phyloP scores from a whole-genome alignment of 2,797 vertebrate species.

The Neostethus bicornis region DNA sequence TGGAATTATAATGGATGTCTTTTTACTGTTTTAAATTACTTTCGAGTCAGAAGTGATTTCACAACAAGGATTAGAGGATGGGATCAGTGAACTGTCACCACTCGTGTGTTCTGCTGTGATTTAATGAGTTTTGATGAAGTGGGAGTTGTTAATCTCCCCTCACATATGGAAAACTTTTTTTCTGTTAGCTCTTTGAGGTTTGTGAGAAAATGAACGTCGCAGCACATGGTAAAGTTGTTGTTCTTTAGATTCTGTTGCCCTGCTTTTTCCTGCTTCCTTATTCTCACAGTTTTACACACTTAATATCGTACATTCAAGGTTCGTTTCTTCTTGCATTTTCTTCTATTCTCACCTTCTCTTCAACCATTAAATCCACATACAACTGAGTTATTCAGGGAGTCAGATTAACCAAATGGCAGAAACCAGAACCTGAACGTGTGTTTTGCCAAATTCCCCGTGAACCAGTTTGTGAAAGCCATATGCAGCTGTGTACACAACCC shows the following conservation, averaged over 20 bases:
- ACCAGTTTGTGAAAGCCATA: slow-evolving; percentile 51
- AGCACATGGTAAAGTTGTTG: slow-evolving; percentile 1
- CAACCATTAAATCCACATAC: slow-evolving; percentile 53
- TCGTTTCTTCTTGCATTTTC: slow-evolving; percentile 18
- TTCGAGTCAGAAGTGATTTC: slow-evolving; percentile 4
- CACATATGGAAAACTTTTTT: background rate
- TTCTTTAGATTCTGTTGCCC: slow-evolving; percentile 27
- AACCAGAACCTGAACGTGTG: slow-evolving; percentile 63
- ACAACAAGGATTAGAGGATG: background rate
- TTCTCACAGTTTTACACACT: slow-evolving; percentile 56
- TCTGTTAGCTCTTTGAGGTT: slow-evolving; percentile 11
- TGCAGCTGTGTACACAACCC: slow-evolving; percentile 78
- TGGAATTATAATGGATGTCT: background rate
- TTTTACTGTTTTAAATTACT: slow-evolving; percentile 11
- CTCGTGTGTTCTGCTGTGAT: slow-evolving; percentile 17
- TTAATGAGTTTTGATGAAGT: slow-evolving; percentile 9
- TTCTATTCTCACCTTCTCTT: slow-evolving; percentile 22
- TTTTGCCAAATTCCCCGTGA: slow-evolving; percentile 50
- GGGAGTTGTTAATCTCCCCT: background rate
- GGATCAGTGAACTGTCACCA: slow-evolving; percentile 5
- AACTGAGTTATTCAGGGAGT: slow-evolving; percentile 56
- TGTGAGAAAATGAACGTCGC: slow-evolving; percentile 33
- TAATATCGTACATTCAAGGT: slow-evolving; percentile 47
- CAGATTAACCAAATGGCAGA: slow-evolving; percentile 74
- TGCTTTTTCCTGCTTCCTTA: slow-evolving; percentile 64